Conservation (phyloP, 2,888 invertebrate genomes). For the Pasiphila rectangulata region DNA sequence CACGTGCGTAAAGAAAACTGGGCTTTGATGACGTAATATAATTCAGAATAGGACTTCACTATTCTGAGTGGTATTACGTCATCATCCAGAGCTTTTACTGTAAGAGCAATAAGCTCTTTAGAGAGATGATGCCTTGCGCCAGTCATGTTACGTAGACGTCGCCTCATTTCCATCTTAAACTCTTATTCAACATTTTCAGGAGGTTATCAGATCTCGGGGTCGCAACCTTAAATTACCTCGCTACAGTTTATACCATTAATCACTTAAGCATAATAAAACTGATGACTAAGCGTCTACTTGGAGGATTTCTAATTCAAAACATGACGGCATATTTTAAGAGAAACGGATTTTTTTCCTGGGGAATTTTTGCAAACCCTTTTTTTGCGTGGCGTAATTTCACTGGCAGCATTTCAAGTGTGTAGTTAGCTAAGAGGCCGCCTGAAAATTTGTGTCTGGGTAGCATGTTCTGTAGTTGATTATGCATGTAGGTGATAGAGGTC, state of each 20-base stretch:
- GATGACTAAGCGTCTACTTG: slow-evolving; percentile 38
- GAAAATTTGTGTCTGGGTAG: background rate
- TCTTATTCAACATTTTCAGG: slow-evolving; percentile 7
- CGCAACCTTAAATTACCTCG: slow-evolving; percentile 26
- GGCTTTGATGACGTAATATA: too few species aligned
- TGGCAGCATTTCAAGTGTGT: slow-evolving; percentile 11
- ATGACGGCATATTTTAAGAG: slow-evolving; percentile 37
- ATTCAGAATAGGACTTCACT: background rate
- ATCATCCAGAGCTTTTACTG: too few species aligned
- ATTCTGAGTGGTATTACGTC: too few species aligned
- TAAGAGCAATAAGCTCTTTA: background rate
- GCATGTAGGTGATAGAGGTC: background rate
- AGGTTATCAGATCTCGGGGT: slow-evolving; percentile 17
- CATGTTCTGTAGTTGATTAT: background rate
- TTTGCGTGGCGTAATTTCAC: slow-evolving; percentile 10
- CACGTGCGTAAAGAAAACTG: too few species aligned
- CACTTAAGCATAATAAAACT: slow-evolving; percentile 38
- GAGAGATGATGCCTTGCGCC: background rate
- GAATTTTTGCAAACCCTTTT: slow-evolving; percentile 8
- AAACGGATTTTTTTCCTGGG: slow-evolving; percentile 14
- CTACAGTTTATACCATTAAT: slow-evolving; percentile 42
- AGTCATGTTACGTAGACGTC: background rate
- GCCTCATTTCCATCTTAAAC: background rate
- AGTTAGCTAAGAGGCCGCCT: slow-evolving; percentile 17
- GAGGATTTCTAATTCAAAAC: slow-evolving; percentile 47